Base-by-base conservation (phyloP, 2,888 invertebrate genomes). In the Neocrepidodera transversa region DNA sequence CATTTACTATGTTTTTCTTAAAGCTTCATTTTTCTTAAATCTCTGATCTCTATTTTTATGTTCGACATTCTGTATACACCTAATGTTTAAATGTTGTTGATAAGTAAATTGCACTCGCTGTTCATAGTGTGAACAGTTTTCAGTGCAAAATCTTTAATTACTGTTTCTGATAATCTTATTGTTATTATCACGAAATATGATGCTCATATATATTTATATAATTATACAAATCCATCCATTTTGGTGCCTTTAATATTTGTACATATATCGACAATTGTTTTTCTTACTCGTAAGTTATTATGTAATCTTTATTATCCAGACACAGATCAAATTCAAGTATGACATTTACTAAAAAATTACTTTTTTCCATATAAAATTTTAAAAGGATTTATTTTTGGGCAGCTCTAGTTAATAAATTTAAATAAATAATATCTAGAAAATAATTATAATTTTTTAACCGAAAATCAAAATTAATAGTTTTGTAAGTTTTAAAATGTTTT, bases 191-290 rank as follows among this genome's bases (percentile, higher is more conserved):
- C 58, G 63, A 71, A 67, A 73, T 71, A 73, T 70, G 74, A 74
- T 76, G 78, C 78, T 78, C 78, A 78, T 71, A 60, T 54, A 48
- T 56, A 50, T 60, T 40, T 55, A 60, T 36, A 55, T 55, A 26
- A 47, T 50, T 43, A 35, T 74, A 76, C 76, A 75, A 78, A 77
- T 79, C 79, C 79, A 77, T 79, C 79, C 79, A 79, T 76, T 76
- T 76, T 77, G 77, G 79, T 78, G 79, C 78, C 79, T 79, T 78
- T 66, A 66, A 63, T 65, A 63, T 57, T 68, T 74, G 71, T 74
- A 73, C 68, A 73, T 74, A 67, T 60, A 75, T 71, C 70, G 72
- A 73, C 71, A 75, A 71, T 72, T 71, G 68, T 73, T 73, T 73
- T 72, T 63, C 59, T 54, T 62, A 60, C 58, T 55, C 55, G 58